Evolutionary conservation across 2,113 vertebrate genomes (phyloP).

Genomic region (Brachypteracias leptosomus): DNA sequence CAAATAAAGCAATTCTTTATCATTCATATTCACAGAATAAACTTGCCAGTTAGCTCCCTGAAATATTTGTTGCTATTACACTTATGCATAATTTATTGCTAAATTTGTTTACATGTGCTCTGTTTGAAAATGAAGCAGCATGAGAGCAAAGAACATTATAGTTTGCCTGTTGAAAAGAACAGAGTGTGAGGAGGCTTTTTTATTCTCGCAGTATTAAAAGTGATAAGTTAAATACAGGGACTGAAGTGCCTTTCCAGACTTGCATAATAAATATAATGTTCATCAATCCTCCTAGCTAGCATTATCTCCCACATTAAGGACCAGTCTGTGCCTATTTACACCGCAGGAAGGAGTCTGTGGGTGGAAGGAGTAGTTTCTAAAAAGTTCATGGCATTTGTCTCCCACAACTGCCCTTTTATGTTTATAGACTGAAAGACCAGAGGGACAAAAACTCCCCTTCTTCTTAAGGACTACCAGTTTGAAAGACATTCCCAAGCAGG

Average conservation of each 20-base stretch:
- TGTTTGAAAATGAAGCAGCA: conserved; percentile 59
- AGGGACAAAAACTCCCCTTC: neutral
- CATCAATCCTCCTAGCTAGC: neutral
- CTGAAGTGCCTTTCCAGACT: neutral
- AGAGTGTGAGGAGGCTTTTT: neutral
- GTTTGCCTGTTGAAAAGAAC: conserved; percentile 32
- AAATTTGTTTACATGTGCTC: conserved; percentile 47
- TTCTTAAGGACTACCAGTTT: neutral
- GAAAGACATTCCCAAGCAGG: neutral
- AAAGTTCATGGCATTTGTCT: neutral
- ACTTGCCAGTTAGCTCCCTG: conserved; percentile 38
- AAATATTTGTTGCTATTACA: conserved; percentile 56
- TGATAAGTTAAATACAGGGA: conserved; percentile 17
- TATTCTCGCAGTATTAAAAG: conserved; percentile 5
- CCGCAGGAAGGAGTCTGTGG: neutral
- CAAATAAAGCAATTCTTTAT: conserved; percentile 46
- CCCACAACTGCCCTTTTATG: neutral
- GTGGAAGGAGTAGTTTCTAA: neutral
- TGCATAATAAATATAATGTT: neutral
- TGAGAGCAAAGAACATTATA: conserved; percentile 28
- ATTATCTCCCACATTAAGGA: conserved; percentile 18
- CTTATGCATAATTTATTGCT: conserved; percentile 60
- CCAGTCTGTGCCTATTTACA: neutral
- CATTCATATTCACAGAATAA: conserved; percentile 49
- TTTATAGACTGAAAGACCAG: neutral